Conservation (phyloP, 2,113 vertebrate genomes). For the Zapornia atra region DNA sequence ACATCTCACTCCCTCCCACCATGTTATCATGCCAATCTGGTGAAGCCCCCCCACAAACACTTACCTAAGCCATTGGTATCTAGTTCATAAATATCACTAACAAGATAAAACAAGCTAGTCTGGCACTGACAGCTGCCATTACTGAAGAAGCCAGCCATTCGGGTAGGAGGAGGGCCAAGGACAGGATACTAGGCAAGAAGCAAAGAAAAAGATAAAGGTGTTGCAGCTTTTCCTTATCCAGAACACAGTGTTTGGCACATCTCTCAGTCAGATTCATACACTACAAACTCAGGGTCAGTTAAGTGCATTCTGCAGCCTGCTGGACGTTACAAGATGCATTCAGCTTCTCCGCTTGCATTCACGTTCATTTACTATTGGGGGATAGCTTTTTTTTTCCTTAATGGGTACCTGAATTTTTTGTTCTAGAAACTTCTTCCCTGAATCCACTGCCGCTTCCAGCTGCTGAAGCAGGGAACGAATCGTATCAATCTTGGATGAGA, state of each 20-base stretch:
- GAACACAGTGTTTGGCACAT: slow-evolving; percentile 1
- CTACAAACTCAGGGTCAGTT: slow-evolving; percentile 38
- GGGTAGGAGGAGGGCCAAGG: slow-evolving; percentile 90
- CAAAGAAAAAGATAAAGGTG: slow-evolving; percentile 34
- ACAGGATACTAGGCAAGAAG: slow-evolving; percentile 86
- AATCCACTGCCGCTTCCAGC: slow-evolving; percentile 83
- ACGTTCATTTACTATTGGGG: not conserved
- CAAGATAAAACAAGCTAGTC: slow-evolving; percentile 87
- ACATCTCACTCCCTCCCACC: not conserved
- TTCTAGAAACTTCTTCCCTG: slow-evolving; percentile 82
- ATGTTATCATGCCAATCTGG: not conserved
- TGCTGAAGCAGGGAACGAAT: slow-evolving; percentile 83
- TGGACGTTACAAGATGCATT: not conserved
- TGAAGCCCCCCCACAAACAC: slow-evolving; percentile 39
- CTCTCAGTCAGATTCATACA: slow-evolving; percentile 19
- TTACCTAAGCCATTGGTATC: slow-evolving; percentile 89
- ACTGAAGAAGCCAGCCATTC: slow-evolving; percentile 86
- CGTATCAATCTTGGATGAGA: slow-evolving; percentile 81
- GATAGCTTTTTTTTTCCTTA: not conserved
- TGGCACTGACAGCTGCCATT: slow-evolving; percentile 93
- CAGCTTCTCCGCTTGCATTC: slow-evolving; percentile 7
- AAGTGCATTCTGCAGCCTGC: slow-evolving; percentile 38
- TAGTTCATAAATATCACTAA: slow-evolving; percentile 89
- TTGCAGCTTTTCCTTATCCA: slow-evolving; percentile 32
- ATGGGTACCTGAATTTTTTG: slow-evolving; percentile 80